These are phyloP conservation scores for Manis javanica DNA, from an alignment of 2,797 vertebrate species.

Conservation along the genomic window DNA sequence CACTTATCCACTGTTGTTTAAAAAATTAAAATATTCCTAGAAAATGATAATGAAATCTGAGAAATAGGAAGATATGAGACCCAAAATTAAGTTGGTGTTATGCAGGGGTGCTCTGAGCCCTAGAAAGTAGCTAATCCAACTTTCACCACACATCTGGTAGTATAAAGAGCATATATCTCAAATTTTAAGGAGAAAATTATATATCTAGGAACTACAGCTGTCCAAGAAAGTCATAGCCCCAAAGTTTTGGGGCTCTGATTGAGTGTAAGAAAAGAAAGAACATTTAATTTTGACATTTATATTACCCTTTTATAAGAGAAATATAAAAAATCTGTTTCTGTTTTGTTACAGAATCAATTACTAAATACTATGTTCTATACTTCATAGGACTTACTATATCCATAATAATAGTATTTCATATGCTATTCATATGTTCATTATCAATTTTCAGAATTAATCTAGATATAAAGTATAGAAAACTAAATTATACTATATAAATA, in stretches of 20 bases:
- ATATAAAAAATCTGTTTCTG: not conserved
- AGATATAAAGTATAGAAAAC: not conserved
- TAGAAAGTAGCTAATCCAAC: not conserved
- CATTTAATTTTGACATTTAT: not conserved
- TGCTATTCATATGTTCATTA: not conserved
- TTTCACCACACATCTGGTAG: not conserved
- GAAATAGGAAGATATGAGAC: not conserved
- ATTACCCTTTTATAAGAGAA: not conserved
- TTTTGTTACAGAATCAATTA: not conserved
- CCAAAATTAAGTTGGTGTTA: not conserved
- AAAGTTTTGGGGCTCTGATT: not conserved
- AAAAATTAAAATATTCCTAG: not conserved
- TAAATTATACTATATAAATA: not conserved
- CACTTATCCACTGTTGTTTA: not conserved
- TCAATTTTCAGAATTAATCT: not conserved
- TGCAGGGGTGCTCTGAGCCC: not conserved
- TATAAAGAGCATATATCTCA: not conserved
- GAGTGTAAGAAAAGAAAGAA: not conserved
- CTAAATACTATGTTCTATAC: not conserved
- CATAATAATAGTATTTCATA: not conserved
- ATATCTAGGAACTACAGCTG: not conserved
- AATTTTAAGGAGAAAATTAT: conserved; percentile 6
- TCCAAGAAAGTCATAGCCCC: not conserved
- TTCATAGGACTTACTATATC: not conserved
- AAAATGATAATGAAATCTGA: not conserved